A percentile compares a stretch with the other conserved stretches of the same genome.
phyloP scores from a whole-genome alignment of 2,888 invertebrate species.

The Cerceris ruficornis region DNA sequence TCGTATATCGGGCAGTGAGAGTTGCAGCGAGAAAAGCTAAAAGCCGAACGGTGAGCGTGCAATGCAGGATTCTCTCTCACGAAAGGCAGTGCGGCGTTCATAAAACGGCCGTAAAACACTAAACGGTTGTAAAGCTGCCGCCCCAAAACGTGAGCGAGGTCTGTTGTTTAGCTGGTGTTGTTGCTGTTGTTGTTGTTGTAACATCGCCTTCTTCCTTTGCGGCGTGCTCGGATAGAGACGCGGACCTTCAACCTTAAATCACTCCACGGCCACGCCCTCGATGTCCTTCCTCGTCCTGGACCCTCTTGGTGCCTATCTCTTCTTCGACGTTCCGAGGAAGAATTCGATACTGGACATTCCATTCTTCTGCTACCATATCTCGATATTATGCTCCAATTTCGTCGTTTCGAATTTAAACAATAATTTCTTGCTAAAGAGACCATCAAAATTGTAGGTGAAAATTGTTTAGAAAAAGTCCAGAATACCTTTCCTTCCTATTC shows the following conservation, averaged over 20 bases:
- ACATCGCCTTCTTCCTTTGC: conserved; percentile 59
- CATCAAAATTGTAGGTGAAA: too few relatives aligned
- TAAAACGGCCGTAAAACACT: conserved; percentile 82
- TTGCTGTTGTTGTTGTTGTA: conserved; percentile 49
- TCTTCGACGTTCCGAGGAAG: conserved; percentile 9
- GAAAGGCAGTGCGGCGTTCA: conserved; percentile 74
- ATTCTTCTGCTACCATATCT: background rate
- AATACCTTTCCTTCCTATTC: too few relatives aligned
- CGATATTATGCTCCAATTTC: background rate
- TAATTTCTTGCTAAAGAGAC: too few relatives aligned
- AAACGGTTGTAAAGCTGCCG: conserved; percentile 82
- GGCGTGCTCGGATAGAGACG: conserved; percentile 75
- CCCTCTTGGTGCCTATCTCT: conserved; percentile 13
- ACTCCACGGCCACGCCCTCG: conserved; percentile 76
- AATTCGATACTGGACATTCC: background rate
- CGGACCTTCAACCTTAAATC: conserved; percentile 79
- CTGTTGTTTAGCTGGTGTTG: conserved; percentile 48
- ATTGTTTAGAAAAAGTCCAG: too few relatives aligned
- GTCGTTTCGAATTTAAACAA: too few relatives aligned
- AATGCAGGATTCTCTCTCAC: conserved; percentile 8
- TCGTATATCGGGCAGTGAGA: conserved; percentile 17
- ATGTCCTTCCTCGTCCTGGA: conserved; percentile 44
- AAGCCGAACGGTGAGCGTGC: conserved; percentile 22
- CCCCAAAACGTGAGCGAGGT: conserved; percentile 73
- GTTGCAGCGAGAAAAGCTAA: conserved; percentile 7